Evolutionary conservation across 2,888 invertebrate species (phyloP).

Genomic region (Pristionchus fissidentatus): DNA sequence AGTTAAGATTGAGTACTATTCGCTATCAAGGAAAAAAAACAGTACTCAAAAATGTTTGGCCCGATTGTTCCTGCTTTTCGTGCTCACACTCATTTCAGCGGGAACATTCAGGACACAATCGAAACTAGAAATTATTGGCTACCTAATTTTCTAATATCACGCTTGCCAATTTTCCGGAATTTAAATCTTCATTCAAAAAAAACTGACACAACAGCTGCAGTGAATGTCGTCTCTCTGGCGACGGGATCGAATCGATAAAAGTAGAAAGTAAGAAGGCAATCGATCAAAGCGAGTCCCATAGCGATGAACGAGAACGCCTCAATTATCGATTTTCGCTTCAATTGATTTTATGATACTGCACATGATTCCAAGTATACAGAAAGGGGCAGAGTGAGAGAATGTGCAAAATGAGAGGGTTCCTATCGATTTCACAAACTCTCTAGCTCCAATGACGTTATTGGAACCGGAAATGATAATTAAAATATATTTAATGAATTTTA

Average conservation of each 20-base stretch:
- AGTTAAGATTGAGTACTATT: too few species aligned
- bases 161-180: too few species aligned
- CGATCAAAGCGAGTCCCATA: slow-evolving; percentile 50
- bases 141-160: too few species aligned
- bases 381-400: background rate
- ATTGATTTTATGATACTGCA: background rate
- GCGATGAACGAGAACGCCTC: slow-evolving; percentile 52
- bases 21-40: too few species aligned
- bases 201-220: background rate
- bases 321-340: background rate
- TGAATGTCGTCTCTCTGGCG: background rate
- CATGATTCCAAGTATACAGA: background rate
- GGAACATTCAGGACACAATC: too few species aligned
- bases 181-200: too few species aligned
- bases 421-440: background rate
- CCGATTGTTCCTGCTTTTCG: too few species aligned
- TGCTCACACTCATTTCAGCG: too few species aligned
- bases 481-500: too few species aligned
- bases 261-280: slow-evolving; percentile 50
- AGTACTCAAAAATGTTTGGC: too few species aligned
- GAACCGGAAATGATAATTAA: background rate
- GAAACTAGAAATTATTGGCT: too few species aligned
- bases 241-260: slow-evolving; percentile 28
- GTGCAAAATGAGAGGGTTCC: too few species aligned
- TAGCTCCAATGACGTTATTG: background rate